These are phyloP conservation scores for Hypomecis atomaria DNA, from an alignment of 2,888 invertebrate genomes.

Conservation along the genomic window DNA sequence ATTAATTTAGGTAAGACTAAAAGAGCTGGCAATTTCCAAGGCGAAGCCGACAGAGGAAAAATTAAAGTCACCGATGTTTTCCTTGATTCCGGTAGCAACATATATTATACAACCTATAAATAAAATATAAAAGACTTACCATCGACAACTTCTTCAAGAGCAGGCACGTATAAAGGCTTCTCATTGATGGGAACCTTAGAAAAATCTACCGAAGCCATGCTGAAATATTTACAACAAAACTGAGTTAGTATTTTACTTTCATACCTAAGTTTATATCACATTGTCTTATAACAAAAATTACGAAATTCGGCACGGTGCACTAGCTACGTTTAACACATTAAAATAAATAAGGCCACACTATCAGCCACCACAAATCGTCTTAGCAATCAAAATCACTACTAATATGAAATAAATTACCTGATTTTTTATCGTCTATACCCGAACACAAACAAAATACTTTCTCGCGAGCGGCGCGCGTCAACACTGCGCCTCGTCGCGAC, in stretches of 20 bases:
- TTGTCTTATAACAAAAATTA: no score
- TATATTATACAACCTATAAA: no score
- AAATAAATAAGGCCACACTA: no score
- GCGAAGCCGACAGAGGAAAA: no score
- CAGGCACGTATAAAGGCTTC: slow-evolving; percentile 85
- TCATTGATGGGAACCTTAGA: slow-evolving; percentile 75
- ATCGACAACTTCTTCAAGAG: slow-evolving; percentile 87
- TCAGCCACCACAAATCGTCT: no score
- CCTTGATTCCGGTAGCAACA: no score
- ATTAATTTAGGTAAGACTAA: no score
- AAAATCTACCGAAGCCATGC: slow-evolving; percentile 74
- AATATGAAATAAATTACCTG: background rate
- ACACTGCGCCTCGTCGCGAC: slow-evolving; percentile 12
- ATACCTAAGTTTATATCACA: no score
- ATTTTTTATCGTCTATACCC: background rate
- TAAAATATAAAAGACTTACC: slow-evolving; percentile 69
- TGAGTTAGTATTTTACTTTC: background rate
- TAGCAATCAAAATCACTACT: background rate
- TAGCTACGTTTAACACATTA: no score
- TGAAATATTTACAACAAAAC: slow-evolving; percentile 42
- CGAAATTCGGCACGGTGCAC: no score
- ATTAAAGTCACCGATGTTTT: no score
- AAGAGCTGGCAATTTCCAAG: no score
- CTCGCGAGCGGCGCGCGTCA: slow-evolving; percentile 14
- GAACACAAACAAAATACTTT: slow-evolving; percentile 8